Percentiles rank a stretch among this genome's conserved stretches.
phyloP scores from a whole-genome alignment of 2,888 invertebrate species.

The Stenodema calcarata region DNA sequence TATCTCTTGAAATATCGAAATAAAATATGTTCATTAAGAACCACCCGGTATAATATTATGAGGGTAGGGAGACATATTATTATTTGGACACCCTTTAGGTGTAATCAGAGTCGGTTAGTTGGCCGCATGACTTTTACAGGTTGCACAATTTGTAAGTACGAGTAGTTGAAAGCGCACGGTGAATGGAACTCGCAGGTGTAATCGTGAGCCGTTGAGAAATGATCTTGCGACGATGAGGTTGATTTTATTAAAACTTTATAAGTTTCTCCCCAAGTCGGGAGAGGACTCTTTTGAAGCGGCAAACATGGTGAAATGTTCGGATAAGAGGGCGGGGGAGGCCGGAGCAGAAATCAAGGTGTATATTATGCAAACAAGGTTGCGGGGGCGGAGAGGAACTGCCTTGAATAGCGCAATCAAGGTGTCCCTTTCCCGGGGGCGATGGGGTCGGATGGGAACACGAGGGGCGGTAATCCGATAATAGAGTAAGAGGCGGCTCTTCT shows the following conservation, averaged over 20 bases:
- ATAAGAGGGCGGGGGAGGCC: background rate
- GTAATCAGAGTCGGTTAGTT: too few relatives aligned
- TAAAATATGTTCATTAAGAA: too few relatives aligned
- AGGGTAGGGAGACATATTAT: too few relatives aligned
- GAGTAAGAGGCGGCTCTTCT: conserved; percentile 36
- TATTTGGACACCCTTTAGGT: too few relatives aligned
- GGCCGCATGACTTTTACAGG: too few relatives aligned
- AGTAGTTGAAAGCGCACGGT: too few relatives aligned
- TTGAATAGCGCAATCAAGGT: conserved; percentile 32
- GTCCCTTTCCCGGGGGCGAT: background rate
- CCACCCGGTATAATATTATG: too few relatives aligned
- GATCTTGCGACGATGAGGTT: too few relatives aligned
- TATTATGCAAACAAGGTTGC: conserved; percentile 21
- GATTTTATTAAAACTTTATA: background rate
- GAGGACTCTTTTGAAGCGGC: background rate
- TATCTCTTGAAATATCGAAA: too few relatives aligned
- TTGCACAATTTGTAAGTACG: too few relatives aligned
- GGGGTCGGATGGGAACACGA: background rate
- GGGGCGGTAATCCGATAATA: conserved; percentile 28
- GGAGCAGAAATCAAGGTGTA: conserved; percentile 24
- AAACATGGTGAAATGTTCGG: background rate
- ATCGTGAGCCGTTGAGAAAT: too few relatives aligned
- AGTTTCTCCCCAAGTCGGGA: background rate
- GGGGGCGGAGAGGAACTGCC: background rate
- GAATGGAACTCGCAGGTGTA: too few relatives aligned